Evolutionary conservation across 2,888 invertebrate genomes (phyloP), one percentile per base, ranked within the genome.

Genomic region (Mesorhabditis sp.): DNA sequence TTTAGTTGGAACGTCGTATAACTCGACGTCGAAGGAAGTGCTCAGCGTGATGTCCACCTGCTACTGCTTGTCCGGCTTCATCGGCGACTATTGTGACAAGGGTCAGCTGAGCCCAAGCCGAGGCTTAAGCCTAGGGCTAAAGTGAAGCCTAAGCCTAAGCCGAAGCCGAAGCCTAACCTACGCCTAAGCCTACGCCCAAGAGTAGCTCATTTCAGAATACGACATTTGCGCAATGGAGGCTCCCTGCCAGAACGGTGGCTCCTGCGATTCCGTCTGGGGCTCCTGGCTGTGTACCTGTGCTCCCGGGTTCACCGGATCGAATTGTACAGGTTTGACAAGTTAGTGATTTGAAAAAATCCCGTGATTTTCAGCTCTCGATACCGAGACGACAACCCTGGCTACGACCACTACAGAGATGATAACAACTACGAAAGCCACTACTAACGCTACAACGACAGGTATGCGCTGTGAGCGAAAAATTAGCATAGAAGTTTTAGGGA

Each of bases 1-100:
- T 28, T 28, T 28, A 28, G 28, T 28, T 28, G 28, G 28, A 28
- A 28, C 28, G 28, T 28, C 28, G 28, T 28, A 28, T 28, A 28
- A 28, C 28, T 28, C 28, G 28, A 28, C 28, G 28, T 28, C 28
- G 28, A 28, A 28, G 28, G 28, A 28, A 28, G 28, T 28, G 28
- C 28, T 28, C 28, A 28, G 28, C 28, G 28, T 28, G 4, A 41
- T 15, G 15, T 45, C 45, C 7, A 41, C 7, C 41, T 69, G 69
- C 43, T 28, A 50, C 6, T 69, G 69, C 43, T 28, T 15, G 10
- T n/a, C 65, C 10, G 69, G 69, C 15, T 69, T 28, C 5, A 45
- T 43, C 7, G 65, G 65, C 4, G 58, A 7, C 15, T 43, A 44
- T 5, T 69, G 69, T n/a, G 58, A 65, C 13, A 43, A 28, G 28